Conservation (phyloP, 2,113 vertebrate species). For the Muntiacus muntjak region DNA sequence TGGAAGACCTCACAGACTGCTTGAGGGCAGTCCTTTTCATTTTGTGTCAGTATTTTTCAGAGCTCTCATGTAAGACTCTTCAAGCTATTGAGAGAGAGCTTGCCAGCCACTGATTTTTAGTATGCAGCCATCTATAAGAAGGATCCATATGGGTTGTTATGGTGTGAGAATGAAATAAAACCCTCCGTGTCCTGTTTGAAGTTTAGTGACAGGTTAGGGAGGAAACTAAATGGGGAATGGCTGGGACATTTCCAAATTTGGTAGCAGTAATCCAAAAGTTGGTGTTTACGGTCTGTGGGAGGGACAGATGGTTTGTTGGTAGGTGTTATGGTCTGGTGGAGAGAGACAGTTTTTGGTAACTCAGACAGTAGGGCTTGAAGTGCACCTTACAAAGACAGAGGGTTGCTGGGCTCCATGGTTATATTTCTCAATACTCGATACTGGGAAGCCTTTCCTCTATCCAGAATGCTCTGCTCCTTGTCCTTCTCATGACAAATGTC, state of each 20-base stretch:
- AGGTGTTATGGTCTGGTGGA: background rate
- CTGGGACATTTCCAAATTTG: background rate
- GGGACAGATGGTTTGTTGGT: background rate
- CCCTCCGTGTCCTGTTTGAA: background rate
- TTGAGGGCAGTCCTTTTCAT: background rate
- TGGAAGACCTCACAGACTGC: conserved; percentile 42
- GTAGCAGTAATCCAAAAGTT: background rate
- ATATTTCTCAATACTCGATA: background rate
- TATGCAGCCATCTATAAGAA: background rate
- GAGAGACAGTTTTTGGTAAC: background rate
- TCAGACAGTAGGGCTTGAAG: background rate
- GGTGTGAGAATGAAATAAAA: background rate
- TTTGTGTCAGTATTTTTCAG: background rate
- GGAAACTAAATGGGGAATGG: background rate
- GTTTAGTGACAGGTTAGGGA: background rate
- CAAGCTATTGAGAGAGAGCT: background rate
- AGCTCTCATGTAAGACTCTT: background rate
- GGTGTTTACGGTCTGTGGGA: background rate
- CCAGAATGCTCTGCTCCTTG: background rate
- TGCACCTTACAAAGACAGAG: background rate
- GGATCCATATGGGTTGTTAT: background rate
- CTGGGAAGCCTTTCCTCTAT: background rate
- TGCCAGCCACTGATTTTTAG: background rate
- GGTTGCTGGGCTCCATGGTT: background rate
- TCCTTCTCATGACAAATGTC: background rate